Conservation (phyloP, 2,113 vertebrate genomes). For the Corvus moneduloides region DNA sequence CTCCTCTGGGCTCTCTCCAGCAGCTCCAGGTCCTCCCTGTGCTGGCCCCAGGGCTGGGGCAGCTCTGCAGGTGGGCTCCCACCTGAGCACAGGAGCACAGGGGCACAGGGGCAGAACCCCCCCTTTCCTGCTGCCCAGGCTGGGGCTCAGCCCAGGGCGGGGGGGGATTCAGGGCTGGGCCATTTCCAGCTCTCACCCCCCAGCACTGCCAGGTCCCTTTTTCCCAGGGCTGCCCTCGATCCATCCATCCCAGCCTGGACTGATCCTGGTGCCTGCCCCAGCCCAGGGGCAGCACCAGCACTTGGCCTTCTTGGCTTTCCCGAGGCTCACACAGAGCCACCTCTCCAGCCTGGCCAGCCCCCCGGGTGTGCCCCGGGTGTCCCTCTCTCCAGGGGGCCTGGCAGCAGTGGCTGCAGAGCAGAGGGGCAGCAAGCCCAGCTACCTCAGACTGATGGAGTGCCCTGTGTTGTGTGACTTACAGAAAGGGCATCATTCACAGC, state of each 20-base stretch:
- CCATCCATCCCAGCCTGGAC: neutral
- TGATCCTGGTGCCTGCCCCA: neutral
- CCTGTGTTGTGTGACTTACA: neutral
- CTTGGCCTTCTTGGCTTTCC: rapidly evolving
- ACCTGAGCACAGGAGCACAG: neutral
- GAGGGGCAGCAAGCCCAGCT: neutral
- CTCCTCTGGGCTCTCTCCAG: neutral
- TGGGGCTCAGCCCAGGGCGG: neutral
- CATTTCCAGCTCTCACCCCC: neutral
- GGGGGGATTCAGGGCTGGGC: no score
- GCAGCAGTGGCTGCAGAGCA: neutral
- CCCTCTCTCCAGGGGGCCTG: neutral
- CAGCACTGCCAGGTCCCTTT: neutral
- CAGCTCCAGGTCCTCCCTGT: rapidly evolving
- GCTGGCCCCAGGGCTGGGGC: neutral
- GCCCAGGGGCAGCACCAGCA: neutral
- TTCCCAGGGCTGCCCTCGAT: neutral
- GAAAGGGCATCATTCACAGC: neutral
- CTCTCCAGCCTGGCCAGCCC: neutral
- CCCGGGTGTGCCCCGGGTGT: neutral
- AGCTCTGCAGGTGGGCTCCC: neutral
- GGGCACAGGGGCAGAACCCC: neutral
- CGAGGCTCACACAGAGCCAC: neutral
- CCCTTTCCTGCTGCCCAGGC: rapidly evolving
- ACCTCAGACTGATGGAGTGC: neutral